Percentiles rank a stretch among this genome's conserved stretches.
Conservation (phyloP, 2,888 invertebrate genomes). For the Eucera pruinosa region DNA sequence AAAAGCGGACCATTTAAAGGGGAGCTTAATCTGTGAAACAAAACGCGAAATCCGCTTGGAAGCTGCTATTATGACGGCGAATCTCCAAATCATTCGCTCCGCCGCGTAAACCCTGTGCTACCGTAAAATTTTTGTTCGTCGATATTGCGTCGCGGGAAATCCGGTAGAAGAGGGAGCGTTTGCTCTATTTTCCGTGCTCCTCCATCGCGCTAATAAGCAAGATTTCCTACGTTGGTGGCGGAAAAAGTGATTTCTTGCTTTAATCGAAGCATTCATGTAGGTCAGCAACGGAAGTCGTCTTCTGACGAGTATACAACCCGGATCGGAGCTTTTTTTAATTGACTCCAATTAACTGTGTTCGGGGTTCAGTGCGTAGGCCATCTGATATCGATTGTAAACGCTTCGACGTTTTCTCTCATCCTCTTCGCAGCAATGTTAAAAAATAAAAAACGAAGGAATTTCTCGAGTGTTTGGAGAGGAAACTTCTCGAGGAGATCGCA, state of each 20-base stretch:
- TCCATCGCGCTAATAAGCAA: slow-evolving; percentile 2
- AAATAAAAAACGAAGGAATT: no score
- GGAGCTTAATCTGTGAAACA: not conserved
- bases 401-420: not conserved
- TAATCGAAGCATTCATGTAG: slow-evolving; percentile 35
- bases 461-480: no score
- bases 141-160: slow-evolving; percentile 19
- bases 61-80: not conserved
- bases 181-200: no score
- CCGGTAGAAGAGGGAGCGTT: not conserved
- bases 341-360: slow-evolving; percentile 32
- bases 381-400: slow-evolving; percentile 29
- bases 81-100: no score
- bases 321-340: slow-evolving; percentile 28
- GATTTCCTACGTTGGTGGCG: not conserved
- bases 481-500: no score
- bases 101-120: not conserved
- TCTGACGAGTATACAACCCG: not conserved
- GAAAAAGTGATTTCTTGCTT: slow-evolving; percentile 13
- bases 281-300: slow-evolving; percentile 22
- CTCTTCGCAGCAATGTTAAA: no score
- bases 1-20: slow-evolving; percentile 6
- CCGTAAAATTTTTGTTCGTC: slow-evolving; percentile 13
- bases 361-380: not conserved
- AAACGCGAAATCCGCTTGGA: not conserved